Percentiles rank a stretch among this genome's conserved stretches.
phyloP scores from a whole-genome alignment of 2,888 invertebrate species.

The Reticulitermes lucifugus region DNA sequence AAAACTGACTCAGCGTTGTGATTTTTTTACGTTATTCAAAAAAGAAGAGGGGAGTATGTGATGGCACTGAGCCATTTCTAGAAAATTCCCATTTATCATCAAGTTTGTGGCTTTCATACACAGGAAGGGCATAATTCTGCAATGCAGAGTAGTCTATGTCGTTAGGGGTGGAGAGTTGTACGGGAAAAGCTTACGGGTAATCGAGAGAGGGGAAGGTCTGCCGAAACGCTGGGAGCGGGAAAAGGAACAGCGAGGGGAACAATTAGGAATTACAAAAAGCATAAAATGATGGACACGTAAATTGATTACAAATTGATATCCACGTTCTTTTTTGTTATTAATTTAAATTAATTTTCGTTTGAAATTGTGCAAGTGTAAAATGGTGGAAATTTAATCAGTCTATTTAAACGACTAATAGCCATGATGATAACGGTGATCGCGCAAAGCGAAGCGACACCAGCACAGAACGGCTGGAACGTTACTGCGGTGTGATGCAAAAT shows the following conservation, averaged over 20 bases:
- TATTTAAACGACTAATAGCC: conserved; percentile 14
- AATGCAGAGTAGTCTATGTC: conserved; percentile 22
- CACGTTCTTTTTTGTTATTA: conserved; percentile 14
- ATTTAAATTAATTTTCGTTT: conserved; percentile 20
- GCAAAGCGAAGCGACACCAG: neutral
- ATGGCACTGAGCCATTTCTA: conserved; percentile 37
- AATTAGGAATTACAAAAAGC: conserved; percentile 30
- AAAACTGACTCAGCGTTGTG: conserved; percentile 37
- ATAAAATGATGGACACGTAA: conserved; percentile 16
- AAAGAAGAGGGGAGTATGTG: neutral
- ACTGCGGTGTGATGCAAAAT: no score
- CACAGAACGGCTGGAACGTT: neutral
- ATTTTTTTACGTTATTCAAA: conserved; percentile 37
- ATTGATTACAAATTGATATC: conserved; percentile 24
- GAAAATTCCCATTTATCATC: conserved; percentile 40
- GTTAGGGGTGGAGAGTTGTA: conserved; percentile 1
- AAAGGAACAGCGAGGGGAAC: neutral
- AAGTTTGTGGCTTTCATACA: conserved; percentile 38
- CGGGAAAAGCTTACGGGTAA: neutral
- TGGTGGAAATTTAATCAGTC: neutral
- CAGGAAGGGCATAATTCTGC: conserved; percentile 38
- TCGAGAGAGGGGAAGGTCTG: neutral
- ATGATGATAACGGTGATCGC: neutral
- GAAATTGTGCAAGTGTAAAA: neutral
- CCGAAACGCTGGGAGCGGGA: neutral